Base-by-base conservation (phyloP, 2,797 vertebrate species). In the Pseudomugil tenellus region DNA sequence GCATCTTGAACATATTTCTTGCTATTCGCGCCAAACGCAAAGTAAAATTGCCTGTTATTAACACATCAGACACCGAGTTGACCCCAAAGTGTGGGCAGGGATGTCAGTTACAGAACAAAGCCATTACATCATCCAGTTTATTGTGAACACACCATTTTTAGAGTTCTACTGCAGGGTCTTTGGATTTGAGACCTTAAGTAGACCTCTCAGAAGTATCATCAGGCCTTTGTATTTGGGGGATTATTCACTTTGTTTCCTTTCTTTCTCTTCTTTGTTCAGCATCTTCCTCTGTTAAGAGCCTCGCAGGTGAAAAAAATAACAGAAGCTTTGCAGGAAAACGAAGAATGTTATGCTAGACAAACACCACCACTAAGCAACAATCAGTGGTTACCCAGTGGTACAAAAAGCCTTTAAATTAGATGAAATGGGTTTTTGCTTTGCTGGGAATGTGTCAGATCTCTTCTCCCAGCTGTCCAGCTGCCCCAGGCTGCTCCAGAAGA, bases 1-100 rank as follows among this genome's bases (percentile, higher is more conserved):
- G 68, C 32, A 37, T 65, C 79, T 58, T 46, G 12, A 11, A 46
- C 59, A 68, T 31, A 25, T 25, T 26, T 23, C 43, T 37, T 25
- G 35, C 35, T 21, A 58, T 48, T 14, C 17, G 17, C 12, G 68
- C 37, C 53, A 64, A 62, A 67, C 48, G 61, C 63, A 63, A 81
- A 72, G 52, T 3, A 2, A 61, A 58, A 63, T 73, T 70, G 64
- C 70, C 63, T 87, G 74, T 84, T 76, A 75, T 83, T 89, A 86
- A 72, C 46, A 58, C 74, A 70, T 72, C 75, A 78, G 63, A 57
- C 21, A 29, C 48, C 73, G 63, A 80, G 63, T 21, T 79, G 65
- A 58, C 58, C 63, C 77, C 35, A 61, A 31, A 21, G 57, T 46
- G 51, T 63, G 77, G 31, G 55, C 2, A 19, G 48, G 26, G 53